Evolutionary conservation across 2,888 invertebrate genomes (phyloP).

Genomic region (Polymixis flavicincta): DNA sequence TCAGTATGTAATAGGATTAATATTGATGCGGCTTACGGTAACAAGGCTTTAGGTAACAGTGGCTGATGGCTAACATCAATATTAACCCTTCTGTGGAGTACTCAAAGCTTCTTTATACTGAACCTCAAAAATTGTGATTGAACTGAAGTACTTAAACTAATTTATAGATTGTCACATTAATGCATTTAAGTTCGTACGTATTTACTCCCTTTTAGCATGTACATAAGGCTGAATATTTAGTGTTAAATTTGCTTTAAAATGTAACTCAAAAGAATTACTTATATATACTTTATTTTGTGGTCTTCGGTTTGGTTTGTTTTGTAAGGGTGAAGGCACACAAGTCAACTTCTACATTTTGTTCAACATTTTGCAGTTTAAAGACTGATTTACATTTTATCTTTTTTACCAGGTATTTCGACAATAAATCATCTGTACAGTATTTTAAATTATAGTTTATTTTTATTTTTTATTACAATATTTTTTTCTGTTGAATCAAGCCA

Average conservation of each 20-base stretch:
- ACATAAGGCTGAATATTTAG: conserved; percentile 83
- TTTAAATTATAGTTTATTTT: background rate
- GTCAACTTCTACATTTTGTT: conserved; percentile 28
- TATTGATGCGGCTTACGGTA: conserved; percentile 37
- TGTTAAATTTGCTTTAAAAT: conserved; percentile 75
- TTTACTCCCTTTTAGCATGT: conserved; percentile 77
- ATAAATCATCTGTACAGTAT: conserved; percentile 6
- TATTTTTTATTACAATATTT: background rate
- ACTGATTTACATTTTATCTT: conserved; percentile 26
- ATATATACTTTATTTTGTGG: conserved; percentile 51
- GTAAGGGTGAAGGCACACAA: conserved; percentile 32
- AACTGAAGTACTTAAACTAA: conserved; percentile 85
- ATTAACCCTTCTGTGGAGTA: conserved; percentile 62
- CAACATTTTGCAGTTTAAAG: conserved; percentile 29
- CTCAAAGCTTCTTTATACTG: conserved; percentile 65
- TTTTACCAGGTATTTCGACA: background rate
- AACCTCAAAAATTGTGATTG: conserved; percentile 78
- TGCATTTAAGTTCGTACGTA: conserved; percentile 75
- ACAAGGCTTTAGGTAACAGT: conserved; percentile 9
- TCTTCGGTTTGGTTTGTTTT: conserved; percentile 51
- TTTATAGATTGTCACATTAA: conserved; percentile 72
- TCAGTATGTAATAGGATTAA: conserved; percentile 55
- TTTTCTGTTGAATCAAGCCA: background rate
- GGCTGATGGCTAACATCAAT: conserved; percentile 20
- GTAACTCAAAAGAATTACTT: conserved; percentile 45